Base-by-base conservation (phyloP, 35 echinoderm and acorn worm species). In the Patiria miniata region DNA sequence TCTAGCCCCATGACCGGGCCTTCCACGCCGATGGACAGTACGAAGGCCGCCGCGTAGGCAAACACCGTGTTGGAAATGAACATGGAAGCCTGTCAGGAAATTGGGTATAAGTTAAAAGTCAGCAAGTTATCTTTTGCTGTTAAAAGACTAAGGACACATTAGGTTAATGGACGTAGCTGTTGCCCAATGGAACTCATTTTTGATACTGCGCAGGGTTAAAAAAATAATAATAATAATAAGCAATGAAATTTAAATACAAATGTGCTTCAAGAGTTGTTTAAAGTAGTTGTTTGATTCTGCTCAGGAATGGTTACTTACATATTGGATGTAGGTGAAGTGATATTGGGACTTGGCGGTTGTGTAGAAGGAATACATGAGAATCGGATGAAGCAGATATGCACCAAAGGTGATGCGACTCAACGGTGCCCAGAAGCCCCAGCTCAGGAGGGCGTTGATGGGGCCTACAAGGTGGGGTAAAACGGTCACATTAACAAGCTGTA, bases 1-100 rank as follows among this genome's bases (percentile, higher is more conserved):
- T 97, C 95, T 1, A 97, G 60, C 12, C 87, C 79, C 87, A 97
- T 87, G 1, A 53, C 56, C 30, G 95, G 95, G 29, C 82, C 87
- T 79, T 97, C 95, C 23, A 93, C 79, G 8, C 90, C 39, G 33
- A 97, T 39, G 8, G 87, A 97, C 52, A 97, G 52, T 1, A 89
- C 33, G 44, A 90, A 87, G 8, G 91, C 90, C 36, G 28, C 34
- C 14, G 58, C 50, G 68, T 97, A 97, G 1, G 95, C 78, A 7
- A 87, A 36, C 6, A 90, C 91, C 3, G 83, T 29, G 60, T 87
- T 93, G 0, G 59, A 59, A 1, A 97, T 57, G 77, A 87, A 97
- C 21, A 79, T 57, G 51, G 83, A 83, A 47, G 47, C 82, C 95
- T 97, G 95, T n/a, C 42, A 12, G 42, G 12, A 4, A 47, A 47